phyloP scores from a whole-genome alignment of 1,140 invertebrate species.

The Heliothis subflexa region DNA sequence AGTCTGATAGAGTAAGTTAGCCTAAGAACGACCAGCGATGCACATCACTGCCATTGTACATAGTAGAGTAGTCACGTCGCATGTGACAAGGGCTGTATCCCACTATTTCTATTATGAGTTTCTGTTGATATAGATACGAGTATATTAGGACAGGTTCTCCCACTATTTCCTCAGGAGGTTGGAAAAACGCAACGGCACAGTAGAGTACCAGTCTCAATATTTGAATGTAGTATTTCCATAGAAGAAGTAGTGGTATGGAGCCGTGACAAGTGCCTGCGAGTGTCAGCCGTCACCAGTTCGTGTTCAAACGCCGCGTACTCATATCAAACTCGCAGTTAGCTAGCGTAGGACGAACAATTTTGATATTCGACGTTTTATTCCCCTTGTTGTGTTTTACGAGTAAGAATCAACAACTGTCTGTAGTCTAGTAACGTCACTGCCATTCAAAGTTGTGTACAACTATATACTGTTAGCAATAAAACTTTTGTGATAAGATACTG shows the following conservation, averaged over 20 bases:
- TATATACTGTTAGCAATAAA: conserved; percentile 79
- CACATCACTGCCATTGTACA: conserved; percentile 81
- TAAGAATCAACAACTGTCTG: conserved; percentile 75
- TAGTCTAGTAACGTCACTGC: conserved; percentile 65
- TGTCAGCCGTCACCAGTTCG: conserved; percentile 42
- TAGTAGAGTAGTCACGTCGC: conserved; percentile 58
- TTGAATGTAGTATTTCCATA: too few relatives aligned
- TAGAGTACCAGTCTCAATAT: too few relatives aligned
- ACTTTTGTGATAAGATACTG: conserved; percentile 77
- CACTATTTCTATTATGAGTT: not conserved
- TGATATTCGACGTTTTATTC: conserved; percentile 58
- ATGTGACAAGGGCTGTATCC: too few relatives aligned
- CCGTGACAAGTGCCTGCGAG: conserved; percentile 68
- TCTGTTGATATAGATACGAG: too few relatives aligned
- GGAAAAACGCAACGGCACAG: not conserved
- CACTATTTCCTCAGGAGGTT: too few relatives aligned
- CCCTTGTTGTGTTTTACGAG: conserved; percentile 58
- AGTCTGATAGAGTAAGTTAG: conserved; percentile 78
- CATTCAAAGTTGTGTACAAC: conserved; percentile 71
- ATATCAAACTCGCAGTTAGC: conserved; percentile 72
- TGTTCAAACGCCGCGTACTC: conserved; percentile 76
- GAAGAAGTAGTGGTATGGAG: too few relatives aligned
- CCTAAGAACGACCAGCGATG: conserved; percentile 78
- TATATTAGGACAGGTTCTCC: too few relatives aligned
- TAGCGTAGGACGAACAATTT: conserved; percentile 57